A percentile compares a stretch with the other conserved stretches of the same genome.
Evolutionary conservation across 2,797 vertebrate genomes (phyloP).

Genomic region (Sebastes kiyomatsui): DNA sequence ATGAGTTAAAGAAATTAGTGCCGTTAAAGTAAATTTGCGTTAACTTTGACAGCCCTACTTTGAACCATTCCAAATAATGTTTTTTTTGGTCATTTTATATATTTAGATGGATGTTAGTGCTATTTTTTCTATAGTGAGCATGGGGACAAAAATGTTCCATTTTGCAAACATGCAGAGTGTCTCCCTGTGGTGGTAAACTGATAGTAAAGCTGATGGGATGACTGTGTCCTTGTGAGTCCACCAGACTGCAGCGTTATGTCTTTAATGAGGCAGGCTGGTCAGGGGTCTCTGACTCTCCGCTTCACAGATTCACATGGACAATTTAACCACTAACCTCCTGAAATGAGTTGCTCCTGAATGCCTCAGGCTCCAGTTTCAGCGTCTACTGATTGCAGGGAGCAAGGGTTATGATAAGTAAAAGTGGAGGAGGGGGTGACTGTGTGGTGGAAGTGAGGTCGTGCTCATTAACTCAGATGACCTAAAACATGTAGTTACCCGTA

Average conservation of each 20-base stretch:
- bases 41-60: no score
- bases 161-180: background rate
- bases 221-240: conserved; percentile 36
- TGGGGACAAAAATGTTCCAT: background rate
- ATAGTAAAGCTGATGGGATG: background rate
- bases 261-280: conserved; percentile 84
- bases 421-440: conserved; percentile 29
- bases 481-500: conserved; percentile 29
- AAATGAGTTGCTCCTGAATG: conserved; percentile 83
- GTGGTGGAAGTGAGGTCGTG: background rate
- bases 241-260: conserved; percentile 53
- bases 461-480: conserved; percentile 46
- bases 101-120: background rate
- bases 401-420: conserved; percentile 76
- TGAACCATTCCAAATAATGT: background rate
- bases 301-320: conserved; percentile 85
- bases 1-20: no score
- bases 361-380: conserved; percentile 82
- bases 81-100: background rate
- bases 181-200: background rate
- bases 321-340: conserved; percentile 88
- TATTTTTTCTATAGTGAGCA: background rate
- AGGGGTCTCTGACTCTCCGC: conserved; percentile 71
- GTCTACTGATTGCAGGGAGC: conserved; percentile 61
- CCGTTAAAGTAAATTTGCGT: no score